Percentiles rank a stretch among this genome's conserved stretches.
phyloP scores from a whole-genome alignment of 2,113 vertebrate genomes.

The Megaleporinus macrocephalus region DNA sequence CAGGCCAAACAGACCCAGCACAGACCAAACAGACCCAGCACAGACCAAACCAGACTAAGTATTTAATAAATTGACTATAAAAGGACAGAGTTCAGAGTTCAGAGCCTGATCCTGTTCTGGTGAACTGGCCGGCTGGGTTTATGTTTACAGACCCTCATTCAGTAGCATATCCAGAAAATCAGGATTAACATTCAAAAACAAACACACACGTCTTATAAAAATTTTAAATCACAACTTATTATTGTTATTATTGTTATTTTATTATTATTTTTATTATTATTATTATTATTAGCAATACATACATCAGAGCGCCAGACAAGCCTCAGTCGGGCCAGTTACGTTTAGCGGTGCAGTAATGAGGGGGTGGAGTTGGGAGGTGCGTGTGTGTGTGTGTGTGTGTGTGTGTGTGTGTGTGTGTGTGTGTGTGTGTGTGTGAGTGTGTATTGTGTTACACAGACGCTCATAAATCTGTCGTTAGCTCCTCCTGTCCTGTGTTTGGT shows the following conservation, averaged over 20 bases:
- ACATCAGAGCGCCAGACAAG: no score
- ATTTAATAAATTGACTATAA: no score
- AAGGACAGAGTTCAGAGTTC: no score
- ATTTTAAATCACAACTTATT: no score
- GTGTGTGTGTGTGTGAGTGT: conserved; percentile 46
- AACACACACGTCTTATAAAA: no score
- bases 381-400: conserved; percentile 46
- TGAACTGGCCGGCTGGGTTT: not conserved
- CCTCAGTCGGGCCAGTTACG: not conserved
- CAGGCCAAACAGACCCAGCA: no score
- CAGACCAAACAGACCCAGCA: no score
- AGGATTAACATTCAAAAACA: not conserved
- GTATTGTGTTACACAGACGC: conserved; percentile 48
- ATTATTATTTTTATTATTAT: no score
- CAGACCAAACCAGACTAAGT: no score
- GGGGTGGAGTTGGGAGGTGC: not conserved
- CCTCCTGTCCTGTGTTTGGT: conserved; percentile 51
- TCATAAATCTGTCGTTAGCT: conserved; percentile 54
- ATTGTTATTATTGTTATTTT: no score
- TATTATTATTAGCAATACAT: no score
- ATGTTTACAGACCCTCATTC: not conserved
- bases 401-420: no score
- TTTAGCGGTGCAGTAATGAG: conserved; percentile 16
- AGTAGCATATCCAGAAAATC: not conserved
- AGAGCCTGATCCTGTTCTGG: not conserved